Evolutionary conservation across 2,797 vertebrate species (phyloP).

Genomic region (Bradypodion ventrale): DNA sequence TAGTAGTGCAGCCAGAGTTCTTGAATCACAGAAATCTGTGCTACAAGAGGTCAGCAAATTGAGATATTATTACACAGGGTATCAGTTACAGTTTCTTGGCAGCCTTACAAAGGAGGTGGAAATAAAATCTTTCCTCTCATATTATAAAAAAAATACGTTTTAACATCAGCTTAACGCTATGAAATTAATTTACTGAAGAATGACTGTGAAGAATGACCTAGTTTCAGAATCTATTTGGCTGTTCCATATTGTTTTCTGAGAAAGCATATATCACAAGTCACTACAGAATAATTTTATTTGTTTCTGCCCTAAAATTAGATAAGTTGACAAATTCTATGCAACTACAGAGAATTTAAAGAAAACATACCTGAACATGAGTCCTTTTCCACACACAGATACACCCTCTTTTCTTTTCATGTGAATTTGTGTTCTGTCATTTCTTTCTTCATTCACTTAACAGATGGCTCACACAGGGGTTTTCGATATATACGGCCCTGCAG

Average conservation of each 20-base stretch:
- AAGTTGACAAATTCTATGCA: neutral
- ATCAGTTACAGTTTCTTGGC: constrained; percentile 39
- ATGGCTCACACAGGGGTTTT: neutral
- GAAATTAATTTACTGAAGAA: constrained; percentile 34
- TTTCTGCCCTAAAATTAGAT: neutral
- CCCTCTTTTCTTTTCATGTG: neutral
- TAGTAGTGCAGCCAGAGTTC: constrained; percentile 30
- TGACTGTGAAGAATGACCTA: constrained; percentile 37
- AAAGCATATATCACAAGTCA: constrained; percentile 33
- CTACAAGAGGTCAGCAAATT: constrained; percentile 40
- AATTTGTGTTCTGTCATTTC: neutral
- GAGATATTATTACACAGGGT: constrained; percentile 11
- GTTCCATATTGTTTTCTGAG: constrained; percentile 40
- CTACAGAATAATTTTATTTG: constrained; percentile 26
- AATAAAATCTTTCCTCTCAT: constrained; percentile 38
- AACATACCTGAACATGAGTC: neutral
- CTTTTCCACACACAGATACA: neutral
- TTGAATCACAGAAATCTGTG: constrained; percentile 27
- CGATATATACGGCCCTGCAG: neutral
- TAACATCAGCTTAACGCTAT: constrained; percentile 12
- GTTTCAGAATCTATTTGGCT: constrained; percentile 49
- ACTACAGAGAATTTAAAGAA: neutral
- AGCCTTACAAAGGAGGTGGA: constrained; percentile 28
- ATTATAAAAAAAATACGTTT: constrained; percentile 26
- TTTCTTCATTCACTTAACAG: neutral